phyloP scores from a whole-genome alignment of 2,888 invertebrate genomes.

The Scaptomyza reducta region DNA sequence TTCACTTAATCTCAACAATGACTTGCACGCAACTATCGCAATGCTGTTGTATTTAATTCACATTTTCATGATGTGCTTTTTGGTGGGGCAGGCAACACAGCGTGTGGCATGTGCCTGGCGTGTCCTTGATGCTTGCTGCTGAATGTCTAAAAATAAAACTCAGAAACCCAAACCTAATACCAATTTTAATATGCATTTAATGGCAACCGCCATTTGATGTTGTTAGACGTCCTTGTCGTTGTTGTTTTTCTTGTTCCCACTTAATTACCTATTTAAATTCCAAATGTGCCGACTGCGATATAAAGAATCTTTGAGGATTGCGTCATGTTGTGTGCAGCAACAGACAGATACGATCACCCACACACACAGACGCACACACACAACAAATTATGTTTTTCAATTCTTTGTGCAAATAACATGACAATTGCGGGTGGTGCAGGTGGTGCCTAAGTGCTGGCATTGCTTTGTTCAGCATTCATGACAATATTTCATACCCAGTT shows the following conservation, averaged over 20 bases:
- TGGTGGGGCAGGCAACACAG: slow-evolving; percentile 25
- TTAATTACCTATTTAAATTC: slow-evolving; percentile 72
- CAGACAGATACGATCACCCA: neutral
- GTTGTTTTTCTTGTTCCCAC: slow-evolving; percentile 16
- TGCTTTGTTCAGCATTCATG: slow-evolving; percentile 22
- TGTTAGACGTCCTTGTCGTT: slow-evolving; percentile 6
- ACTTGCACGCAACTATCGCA: slow-evolving; percentile 66
- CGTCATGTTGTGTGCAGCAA: slow-evolving; percentile 29
- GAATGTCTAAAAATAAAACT: slow-evolving; percentile 12
- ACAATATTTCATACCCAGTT: slow-evolving; percentile 12
- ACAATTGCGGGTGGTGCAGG: slow-evolving; percentile 15
- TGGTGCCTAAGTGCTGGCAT: slow-evolving; percentile 8
- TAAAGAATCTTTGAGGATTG: slow-evolving; percentile 23
- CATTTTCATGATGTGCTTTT: slow-evolving; percentile 34
- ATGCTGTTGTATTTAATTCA: slow-evolving; percentile 53
- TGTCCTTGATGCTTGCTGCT: slow-evolving; percentile 25
- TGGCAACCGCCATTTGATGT: slow-evolving; percentile 43
- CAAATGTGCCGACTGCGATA: slow-evolving; percentile 50
- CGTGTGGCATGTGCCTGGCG: slow-evolving; percentile 27
- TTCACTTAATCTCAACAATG: slow-evolving; percentile 74
- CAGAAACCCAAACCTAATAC: slow-evolving; percentile 42
- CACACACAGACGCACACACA: neutral
- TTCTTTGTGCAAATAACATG: slow-evolving; percentile 40
- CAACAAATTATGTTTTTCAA: slow-evolving; percentile 12
- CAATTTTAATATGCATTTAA: slow-evolving; percentile 73